A percentile compares a stretch with the other conserved stretches of the same genome.
phyloP scores from a whole-genome alignment of 2,797 vertebrate species.

The Babyrousa celebensis region DNA sequence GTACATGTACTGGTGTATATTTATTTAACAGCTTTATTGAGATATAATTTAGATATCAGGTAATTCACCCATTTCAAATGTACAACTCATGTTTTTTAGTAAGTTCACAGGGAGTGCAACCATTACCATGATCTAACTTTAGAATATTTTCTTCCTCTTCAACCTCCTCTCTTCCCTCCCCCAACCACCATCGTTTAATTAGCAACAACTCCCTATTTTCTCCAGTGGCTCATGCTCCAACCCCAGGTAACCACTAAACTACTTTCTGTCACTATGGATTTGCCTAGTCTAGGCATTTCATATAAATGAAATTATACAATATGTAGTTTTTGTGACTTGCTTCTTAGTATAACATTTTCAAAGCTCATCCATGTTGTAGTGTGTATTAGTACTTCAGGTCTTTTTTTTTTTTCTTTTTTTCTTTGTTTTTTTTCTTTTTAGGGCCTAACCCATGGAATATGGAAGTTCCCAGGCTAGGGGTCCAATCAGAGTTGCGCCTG shows the following conservation, averaged over 20 bases:
- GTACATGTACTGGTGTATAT: neutral
- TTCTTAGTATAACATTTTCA: constrained; percentile 31
- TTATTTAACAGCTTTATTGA: constrained; percentile 2
- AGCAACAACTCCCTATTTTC: neutral
- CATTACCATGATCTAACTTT: constrained; percentile 3
- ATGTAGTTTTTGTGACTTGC: neutral
- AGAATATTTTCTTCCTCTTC: constrained; percentile 25
- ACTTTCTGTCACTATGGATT: constrained; percentile 42
- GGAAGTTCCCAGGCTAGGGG: too few species aligned
- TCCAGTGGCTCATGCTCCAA: neutral
- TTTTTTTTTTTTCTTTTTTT: too few species aligned
- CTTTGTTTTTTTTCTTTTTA: too few species aligned
- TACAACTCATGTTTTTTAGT: neutral
- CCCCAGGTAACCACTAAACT: constrained; percentile 12
- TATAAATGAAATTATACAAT: neutral
- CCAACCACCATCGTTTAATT: constrained; percentile 9
- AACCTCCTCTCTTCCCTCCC: neutral
- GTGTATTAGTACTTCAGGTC: neutral
- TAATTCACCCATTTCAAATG: neutral
- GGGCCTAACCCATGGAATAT: too few species aligned
- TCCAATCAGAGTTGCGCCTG: too few species aligned
- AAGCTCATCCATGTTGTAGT: neutral
- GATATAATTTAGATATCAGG: neutral
- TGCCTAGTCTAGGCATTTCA: constrained; percentile 2
- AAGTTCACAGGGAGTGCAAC: neutral